Evolutionary conservation across 1,140 invertebrate species (phyloP).

Genomic region (Formica exsecta): DNA sequence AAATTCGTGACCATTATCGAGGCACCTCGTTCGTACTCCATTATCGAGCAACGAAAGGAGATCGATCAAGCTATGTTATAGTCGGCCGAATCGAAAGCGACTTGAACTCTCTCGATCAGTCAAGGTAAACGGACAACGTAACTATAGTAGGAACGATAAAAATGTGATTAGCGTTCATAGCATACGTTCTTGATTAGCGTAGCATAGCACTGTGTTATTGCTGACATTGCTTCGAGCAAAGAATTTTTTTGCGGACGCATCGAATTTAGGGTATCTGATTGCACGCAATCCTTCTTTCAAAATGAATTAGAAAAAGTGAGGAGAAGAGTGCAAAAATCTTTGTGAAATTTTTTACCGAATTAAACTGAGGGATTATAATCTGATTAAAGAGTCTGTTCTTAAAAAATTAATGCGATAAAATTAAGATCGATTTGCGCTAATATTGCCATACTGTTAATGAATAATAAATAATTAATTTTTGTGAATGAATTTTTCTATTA

Average conservation of each 20-base stretch:
- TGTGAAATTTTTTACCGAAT: not conserved
- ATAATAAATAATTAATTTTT: slow-evolving; percentile 16
- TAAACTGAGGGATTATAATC: not conserved
- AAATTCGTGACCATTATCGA: slow-evolving; percentile 8
- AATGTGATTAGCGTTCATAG: slow-evolving; percentile 40
- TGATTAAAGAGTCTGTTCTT: not conserved
- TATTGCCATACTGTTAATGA: not conserved
- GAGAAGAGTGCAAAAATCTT: not conserved
- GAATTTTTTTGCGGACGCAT: slow-evolving; percentile 17
- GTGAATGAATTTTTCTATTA: not conserved
- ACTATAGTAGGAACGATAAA: slow-evolving; percentile 35
- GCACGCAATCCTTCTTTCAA: not conserved
- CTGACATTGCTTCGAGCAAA: not conserved
- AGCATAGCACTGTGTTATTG: not conserved
- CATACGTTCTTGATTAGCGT: slow-evolving; percentile 47
- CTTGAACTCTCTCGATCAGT: slow-evolving; percentile 21
- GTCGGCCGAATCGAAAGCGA: not conserved
- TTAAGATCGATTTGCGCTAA: too few relatives aligned
- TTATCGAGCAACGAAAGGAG: slow-evolving; percentile 17
- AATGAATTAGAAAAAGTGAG: not conserved
- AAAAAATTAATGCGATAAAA: not conserved
- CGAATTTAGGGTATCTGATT: not conserved
- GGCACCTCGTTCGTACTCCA: slow-evolving; percentile 8
- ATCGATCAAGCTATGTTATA: not conserved
- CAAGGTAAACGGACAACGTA: slow-evolving; percentile 39